A percentile compares a stretch with the other conserved stretches of the same genome.
phyloP scores from a whole-genome alignment of 2,113 vertebrate species.

The Erythrocebus patas region DNA sequence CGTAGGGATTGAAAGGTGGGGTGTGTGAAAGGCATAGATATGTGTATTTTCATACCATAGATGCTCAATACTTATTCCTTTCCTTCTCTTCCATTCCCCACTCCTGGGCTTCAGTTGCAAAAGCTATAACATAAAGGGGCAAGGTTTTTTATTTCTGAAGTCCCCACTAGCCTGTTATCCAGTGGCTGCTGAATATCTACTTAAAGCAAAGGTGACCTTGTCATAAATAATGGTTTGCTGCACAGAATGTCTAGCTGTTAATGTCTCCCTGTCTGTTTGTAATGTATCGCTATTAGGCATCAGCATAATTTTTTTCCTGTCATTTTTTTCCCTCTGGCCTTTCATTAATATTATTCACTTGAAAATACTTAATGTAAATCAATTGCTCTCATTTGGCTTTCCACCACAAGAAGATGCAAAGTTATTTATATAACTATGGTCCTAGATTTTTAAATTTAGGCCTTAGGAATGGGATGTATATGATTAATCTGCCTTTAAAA shows the following conservation, averaged over 20 bases:
- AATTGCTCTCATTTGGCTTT: constrained; percentile 42
- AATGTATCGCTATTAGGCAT: constrained; percentile 32
- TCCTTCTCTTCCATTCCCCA: not conserved
- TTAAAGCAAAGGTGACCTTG: constrained; percentile 58
- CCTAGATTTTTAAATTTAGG: constrained; percentile 17
- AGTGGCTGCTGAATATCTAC: not conserved
- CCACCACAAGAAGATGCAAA: not conserved
- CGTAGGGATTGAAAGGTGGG: not conserved
- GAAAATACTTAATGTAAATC: constrained; percentile 49
- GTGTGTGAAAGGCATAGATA: not conserved
- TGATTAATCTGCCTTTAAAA: not conserved
- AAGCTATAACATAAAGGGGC: not conserved
- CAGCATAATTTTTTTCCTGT: constrained; percentile 42
- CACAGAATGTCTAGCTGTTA: not conserved
- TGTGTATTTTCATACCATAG: not conserved
- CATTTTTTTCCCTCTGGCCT: not conserved
- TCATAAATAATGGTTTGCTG: constrained; percentile 51
- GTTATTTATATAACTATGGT: constrained; percentile 33
- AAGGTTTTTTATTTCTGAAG: constrained; percentile 31
- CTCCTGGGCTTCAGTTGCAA: not conserved
- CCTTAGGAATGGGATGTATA: not conserved
- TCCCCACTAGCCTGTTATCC: not conserved
- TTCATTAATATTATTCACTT: constrained; percentile 59
- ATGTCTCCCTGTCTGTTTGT: constrained; percentile 38
- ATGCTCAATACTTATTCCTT: not conserved